Evolutionary conservation across 2,113 vertebrate species (phyloP), one percentile per base, ranked within the genome.

Genomic region (Sterrhoptilus dennistouni): DNA sequence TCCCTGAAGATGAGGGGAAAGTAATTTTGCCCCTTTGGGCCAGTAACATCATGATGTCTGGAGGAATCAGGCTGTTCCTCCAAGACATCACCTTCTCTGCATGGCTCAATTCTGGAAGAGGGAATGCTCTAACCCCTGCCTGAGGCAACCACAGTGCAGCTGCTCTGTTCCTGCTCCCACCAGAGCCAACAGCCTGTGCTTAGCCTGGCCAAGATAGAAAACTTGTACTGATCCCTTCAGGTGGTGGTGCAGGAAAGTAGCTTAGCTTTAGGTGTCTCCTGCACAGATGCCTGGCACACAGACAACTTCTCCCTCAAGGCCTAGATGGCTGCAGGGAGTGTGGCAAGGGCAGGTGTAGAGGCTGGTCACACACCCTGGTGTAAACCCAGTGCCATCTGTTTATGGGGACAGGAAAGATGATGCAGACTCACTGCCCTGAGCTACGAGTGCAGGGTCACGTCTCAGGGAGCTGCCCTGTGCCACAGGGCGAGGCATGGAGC

Each of bases 381-480:
- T 38, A 38, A 78, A 50, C 36, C 79, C 88, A 94, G 76, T 3
- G 8, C 71, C 95, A 96, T 96, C 96, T 96, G 96, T 72, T 86
- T 77, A 76, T 3, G 6, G 21, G 49, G 9, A 56, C 33, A 75
- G 65, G 33, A 29, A 36, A 75, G 81, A 87, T 68, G 61, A 89
- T 0, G 1, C 90, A 88, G 75, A 18, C 54, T 92, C n/a, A 11
- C 57, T 63, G 86, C 86, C 75, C 90, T 66, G 38, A 81, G 83
- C 88, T 93, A 91, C 8, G 68, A 93, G 95, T 24, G 33, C 21
- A 83, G 47, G 47, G 89, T 95, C 92, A 95, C 54, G 42, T 95
- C 92, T 63, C 90, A 75, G 85, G 64, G 68, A 90, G 75, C 79
- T 74, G 86, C 83, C 83, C 76, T 7, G 38, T 3, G 24, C 59